A percentile compares a stretch with the other conserved stretches of the same genome.
Conservation (phyloP, 64 coral and sea anemone species). For the Dendronephthya gigantea region DNA sequence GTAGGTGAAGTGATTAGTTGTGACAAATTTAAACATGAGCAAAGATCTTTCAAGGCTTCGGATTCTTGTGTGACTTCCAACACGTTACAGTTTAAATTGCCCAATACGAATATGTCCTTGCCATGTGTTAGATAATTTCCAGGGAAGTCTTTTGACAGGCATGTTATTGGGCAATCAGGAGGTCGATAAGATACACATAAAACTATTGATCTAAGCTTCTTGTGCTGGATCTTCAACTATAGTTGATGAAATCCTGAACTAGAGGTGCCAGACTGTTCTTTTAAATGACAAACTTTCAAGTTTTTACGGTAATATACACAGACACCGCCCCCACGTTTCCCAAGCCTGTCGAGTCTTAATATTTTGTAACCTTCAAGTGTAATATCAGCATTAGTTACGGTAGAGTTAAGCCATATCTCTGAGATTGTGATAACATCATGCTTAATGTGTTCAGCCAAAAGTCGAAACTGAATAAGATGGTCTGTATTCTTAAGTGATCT, state of each 20-base stretch:
- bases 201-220: background rate
- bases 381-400: no score
- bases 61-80: background rate
- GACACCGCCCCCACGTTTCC: background rate
- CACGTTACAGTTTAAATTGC: conserved; percentile 11
- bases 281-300: background rate
- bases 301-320: background rate
- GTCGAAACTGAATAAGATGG: no score
- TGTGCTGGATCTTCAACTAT: background rate
- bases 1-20: background rate
- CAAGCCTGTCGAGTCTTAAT: background rate
- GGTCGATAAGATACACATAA: conserved; percentile 18
- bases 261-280: background rate
- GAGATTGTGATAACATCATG: no score
- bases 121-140: conserved; percentile 14
- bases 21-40: background rate
- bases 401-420: no score
- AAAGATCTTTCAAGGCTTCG: background rate
- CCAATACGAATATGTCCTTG: conserved; percentile 20
- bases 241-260: background rate
- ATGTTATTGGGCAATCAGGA: background rate
- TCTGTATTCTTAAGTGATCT: no score
- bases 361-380: background rate
- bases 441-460: no score
- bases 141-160: background rate